Percentiles rank a stretch among this genome's conserved stretches.
Evolutionary conservation across 2,113 vertebrate species (phyloP).

Genomic region (Pheucticus melanocephalus): DNA sequence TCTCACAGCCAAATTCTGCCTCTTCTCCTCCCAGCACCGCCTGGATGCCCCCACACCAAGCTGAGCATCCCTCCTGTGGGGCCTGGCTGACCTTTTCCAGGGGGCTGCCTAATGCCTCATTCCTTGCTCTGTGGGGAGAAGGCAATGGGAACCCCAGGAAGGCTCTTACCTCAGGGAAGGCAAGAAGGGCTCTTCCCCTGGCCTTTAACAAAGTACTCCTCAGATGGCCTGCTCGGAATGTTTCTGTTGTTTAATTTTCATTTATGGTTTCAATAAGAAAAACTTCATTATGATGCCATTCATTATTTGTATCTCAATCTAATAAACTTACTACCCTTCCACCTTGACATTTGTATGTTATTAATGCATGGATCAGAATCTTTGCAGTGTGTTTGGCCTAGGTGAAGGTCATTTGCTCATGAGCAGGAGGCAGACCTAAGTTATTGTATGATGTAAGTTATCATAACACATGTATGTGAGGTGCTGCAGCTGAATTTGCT

Average conservation of each 20-base stretch:
- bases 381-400: neutral
- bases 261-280: neutral
- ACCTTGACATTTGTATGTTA: neutral
- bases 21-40: neutral
- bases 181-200: neutral
- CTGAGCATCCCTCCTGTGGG: neutral
- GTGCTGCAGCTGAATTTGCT: neutral
- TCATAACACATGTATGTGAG: neutral
- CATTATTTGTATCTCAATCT: neutral
- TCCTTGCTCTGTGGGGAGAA: neutral
- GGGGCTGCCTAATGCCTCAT: rapidly evolving
- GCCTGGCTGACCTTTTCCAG: neutral
- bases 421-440: neutral
- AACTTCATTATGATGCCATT: neutral
- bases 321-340: neutral
- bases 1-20: rapidly evolving
- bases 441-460: neutral
- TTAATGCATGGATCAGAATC: neutral
- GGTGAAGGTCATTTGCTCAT: neutral
- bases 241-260: neutral
- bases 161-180: rapidly evolving
- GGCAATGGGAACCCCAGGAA: neutral
- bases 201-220: neutral
- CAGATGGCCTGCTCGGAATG: neutral
- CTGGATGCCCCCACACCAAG: rapidly evolving